A percentile compares a stretch with the other conserved stretches of the same genome.
Evolutionary conservation across 2,888 invertebrate genomes (phyloP).

Genomic region (Siphlonurus alternatus): DNA sequence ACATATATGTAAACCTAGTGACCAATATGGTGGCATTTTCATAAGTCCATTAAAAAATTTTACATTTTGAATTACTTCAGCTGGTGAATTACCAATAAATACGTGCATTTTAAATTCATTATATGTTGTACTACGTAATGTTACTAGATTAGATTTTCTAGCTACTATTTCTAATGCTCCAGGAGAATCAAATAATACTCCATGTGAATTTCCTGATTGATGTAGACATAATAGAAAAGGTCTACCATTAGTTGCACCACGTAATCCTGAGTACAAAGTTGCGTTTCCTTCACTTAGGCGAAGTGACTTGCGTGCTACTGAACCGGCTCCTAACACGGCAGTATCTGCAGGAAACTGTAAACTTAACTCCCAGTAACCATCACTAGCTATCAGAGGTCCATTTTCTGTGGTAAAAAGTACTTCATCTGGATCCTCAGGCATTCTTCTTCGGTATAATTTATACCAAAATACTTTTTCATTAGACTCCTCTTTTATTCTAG

Average conservation of each 20-base stretch:
- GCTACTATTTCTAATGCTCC: constrained; percentile 34
- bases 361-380: constrained; percentile 41
- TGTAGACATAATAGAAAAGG: constrained; percentile 23
- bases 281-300: not conserved
- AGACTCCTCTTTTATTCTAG: too few relatives aligned
- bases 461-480: constrained; percentile 7
- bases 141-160: not conserved
- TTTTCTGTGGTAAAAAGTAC: constrained; percentile 33
- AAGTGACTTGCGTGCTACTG: not conserved
- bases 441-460: constrained; percentile 7
- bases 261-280: not conserved
- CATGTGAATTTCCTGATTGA: constrained; percentile 35
- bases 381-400: constrained; percentile 40
- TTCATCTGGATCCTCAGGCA: constrained; percentile 22
- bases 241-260: constrained; percentile 17
- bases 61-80: not conserved
- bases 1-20: constrained; percentile 30
- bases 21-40: constrained; percentile 26
- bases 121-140: not conserved
- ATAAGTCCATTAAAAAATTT: constrained; percentile 28
- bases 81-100: not conserved
- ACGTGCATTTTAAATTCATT: not conserved
- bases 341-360: constrained; percentile 32
- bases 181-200: constrained; percentile 32
- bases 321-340: constrained; percentile 29